Conservation (phyloP, 2,797 vertebrate species). For the Enteromius radiatus region DNA sequence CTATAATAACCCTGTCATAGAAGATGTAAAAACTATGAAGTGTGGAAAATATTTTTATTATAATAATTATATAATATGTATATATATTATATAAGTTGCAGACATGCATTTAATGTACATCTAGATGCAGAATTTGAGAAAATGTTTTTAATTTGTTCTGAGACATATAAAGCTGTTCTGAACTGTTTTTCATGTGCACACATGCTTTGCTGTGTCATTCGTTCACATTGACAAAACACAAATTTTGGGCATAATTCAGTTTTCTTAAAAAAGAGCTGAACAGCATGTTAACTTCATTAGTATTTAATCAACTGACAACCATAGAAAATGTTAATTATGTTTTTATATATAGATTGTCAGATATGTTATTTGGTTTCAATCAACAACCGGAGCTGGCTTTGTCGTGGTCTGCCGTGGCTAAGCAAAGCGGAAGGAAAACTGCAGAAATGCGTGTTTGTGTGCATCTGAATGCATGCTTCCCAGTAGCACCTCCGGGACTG, state of each 20-base stretch:
- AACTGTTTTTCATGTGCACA: neutral
- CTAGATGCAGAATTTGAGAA: neutral
- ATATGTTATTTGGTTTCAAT: neutral
- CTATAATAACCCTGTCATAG: neutral
- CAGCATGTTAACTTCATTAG: neutral
- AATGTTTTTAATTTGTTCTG: neutral
- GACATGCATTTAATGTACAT: neutral
- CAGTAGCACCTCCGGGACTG: slow-evolving; percentile 21
- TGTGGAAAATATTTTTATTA: neutral
- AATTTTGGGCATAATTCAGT: neutral
- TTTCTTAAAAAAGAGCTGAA: neutral
- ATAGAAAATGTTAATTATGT: neutral
- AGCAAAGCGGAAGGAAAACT: neutral
- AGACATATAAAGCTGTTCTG: neutral
- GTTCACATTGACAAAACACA: neutral
- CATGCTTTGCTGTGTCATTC: neutral
- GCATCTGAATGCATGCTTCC: slow-evolving; percentile 24
- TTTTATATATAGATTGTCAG: neutral
- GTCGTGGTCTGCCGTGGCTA: neutral
- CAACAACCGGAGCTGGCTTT: neutral
- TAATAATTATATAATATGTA: too few relatives aligned
- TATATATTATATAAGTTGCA: neutral
- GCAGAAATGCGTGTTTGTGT: slow-evolving; percentile 17
- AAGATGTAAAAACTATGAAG: neutral
- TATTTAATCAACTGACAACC: neutral